Evolutionary conservation across 2,113 vertebrate genomes (phyloP).

Genomic region (Macroglossus sobrinus): DNA sequence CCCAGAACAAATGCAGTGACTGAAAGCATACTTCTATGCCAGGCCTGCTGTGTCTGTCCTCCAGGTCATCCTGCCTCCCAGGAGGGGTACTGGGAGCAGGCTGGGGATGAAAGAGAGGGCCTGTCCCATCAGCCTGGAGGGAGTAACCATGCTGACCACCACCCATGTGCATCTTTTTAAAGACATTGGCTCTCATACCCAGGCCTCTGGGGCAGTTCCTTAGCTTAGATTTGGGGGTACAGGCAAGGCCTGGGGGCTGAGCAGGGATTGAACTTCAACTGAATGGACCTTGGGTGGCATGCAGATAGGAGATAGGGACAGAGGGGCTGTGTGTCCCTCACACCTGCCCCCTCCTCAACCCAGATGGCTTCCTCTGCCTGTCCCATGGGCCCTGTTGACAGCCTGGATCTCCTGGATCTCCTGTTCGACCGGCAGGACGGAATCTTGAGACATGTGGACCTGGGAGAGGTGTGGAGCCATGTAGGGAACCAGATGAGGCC

Average conservation of each 20-base stretch:
- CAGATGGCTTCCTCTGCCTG: constrained; percentile 73
- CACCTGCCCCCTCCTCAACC: fast-evolving
- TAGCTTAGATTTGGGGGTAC: background rate
- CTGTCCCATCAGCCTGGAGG: background rate
- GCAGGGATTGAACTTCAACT: fast-evolving
- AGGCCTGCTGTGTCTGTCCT: background rate
- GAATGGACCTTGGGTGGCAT: too few species aligned
- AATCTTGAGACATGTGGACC: constrained; percentile 85
- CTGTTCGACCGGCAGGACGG: constrained; percentile 92
- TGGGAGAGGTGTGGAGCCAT: constrained; percentile 80
- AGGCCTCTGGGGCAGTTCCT: background rate
- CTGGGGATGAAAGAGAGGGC: background rate
- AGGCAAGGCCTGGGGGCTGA: background rate
- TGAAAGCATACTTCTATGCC: fast-evolving
- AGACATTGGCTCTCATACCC: background rate
- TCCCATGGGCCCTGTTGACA: constrained; percentile 64
- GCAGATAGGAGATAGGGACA: background rate
- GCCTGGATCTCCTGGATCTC: constrained; percentile 91
- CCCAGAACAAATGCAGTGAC: background rate
- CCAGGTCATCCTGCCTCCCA: background rate
- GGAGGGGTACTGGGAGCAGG: background rate
- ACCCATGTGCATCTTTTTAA: background rate
- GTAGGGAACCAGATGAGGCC: constrained; percentile 81
- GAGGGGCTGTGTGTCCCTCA: background rate
- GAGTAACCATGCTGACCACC: background rate